Conservation (phyloP, 1,140 invertebrate genomes). For the Ceratosolen solmsi region DNA sequence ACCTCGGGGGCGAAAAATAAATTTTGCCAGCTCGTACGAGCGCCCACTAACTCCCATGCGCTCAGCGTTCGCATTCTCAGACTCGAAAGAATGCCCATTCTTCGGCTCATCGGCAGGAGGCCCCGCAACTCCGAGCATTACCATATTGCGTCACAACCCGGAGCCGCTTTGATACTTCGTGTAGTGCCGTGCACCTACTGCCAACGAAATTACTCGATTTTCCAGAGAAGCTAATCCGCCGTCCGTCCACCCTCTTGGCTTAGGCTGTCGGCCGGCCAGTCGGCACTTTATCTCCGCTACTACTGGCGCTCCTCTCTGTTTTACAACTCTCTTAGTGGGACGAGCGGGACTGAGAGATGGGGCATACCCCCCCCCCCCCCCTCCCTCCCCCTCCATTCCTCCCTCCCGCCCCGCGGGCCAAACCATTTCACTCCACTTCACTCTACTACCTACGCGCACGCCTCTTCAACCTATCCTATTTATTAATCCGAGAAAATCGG, state of each 20-base stretch:
- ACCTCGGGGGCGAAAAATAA: too few relatives aligned
- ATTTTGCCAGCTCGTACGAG: too few relatives aligned
- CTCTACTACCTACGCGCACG: too few relatives aligned
- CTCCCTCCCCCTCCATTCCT: not conserved
- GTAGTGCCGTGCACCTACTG: not conserved
- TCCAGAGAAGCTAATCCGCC: conserved; percentile 46
- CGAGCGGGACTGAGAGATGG: conserved; percentile 22
- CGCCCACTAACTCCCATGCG: too few relatives aligned
- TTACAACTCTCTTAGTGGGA: not conserved
- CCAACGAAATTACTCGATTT: too few relatives aligned
- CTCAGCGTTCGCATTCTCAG: not conserved
- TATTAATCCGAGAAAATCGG: too few relatives aligned
- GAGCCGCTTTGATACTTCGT: conserved; percentile 30
- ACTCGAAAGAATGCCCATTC: not conserved
- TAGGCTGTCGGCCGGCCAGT: conserved; percentile 25
- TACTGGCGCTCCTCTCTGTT: conserved; percentile 49
- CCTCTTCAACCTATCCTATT: too few relatives aligned
- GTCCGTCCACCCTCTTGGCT: conserved; percentile 40
- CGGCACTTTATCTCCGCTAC: conserved; percentile 48
- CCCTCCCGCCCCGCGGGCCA: not conserved
- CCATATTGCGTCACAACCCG: conserved; percentile 1
- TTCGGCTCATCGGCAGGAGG: not conserved
- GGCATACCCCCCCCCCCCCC: not conserved
- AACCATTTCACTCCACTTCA: too few relatives aligned
- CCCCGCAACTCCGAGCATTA: not conserved